Evolutionary conservation across 2,797 vertebrate genomes (phyloP).

Genomic region (Coreius guichenoti): DNA sequence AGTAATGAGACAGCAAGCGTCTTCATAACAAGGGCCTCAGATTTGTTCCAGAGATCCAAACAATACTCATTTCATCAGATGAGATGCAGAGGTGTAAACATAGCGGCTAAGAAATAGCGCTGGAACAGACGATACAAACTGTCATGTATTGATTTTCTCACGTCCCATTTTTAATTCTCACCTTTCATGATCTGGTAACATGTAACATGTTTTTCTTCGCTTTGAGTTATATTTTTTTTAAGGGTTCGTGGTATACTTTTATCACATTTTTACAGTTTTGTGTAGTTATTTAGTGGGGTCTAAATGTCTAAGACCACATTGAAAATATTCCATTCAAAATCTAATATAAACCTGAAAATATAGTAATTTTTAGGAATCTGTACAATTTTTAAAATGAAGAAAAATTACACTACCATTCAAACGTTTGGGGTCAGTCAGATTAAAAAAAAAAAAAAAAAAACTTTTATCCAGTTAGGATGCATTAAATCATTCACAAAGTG

Average conservation of each 20-base stretch:
- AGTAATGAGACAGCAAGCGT: slow-evolving; percentile 51
- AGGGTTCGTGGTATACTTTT: not conserved
- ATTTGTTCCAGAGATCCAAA: slow-evolving; percentile 72
- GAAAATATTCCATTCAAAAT: not conserved
- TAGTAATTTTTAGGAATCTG: not conserved
- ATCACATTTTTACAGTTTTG: not conserved
- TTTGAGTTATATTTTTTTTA: not conserved
- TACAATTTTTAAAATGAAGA: not conserved
- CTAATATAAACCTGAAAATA: not conserved
- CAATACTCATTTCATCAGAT: slow-evolving; percentile 67
- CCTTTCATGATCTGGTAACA: not conserved
- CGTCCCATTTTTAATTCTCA: not conserved
- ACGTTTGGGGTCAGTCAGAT: not conserved
- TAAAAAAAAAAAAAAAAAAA: accelerated
- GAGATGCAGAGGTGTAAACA: slow-evolving; percentile 65
- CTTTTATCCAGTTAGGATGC: not conserved
- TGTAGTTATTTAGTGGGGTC: not conserved
- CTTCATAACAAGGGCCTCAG: slow-evolving; percentile 69
- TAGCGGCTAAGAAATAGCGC: slow-evolving; percentile 65
- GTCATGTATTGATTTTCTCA: slow-evolving; percentile 57
- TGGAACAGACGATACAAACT: slow-evolving; percentile 44
- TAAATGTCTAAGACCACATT: not conserved
- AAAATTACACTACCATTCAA: not conserved
- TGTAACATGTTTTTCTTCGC: not conserved
- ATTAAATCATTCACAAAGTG: not conserved